Evolutionary conservation across 2,797 vertebrate species (phyloP), one percentile per base, ranked within the genome.

Genomic region (Eulemur albifrons): DNA sequence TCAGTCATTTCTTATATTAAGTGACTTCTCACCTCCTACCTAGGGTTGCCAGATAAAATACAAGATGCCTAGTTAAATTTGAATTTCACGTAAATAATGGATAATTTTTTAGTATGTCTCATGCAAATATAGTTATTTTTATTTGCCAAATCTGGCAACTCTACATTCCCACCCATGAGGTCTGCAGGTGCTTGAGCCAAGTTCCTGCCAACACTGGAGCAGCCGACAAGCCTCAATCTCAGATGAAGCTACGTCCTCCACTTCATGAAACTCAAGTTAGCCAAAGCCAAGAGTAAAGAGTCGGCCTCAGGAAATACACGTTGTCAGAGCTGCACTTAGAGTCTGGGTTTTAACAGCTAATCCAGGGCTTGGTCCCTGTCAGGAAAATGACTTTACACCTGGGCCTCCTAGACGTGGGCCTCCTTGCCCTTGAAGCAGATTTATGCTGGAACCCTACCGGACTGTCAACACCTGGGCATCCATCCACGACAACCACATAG

Each of bases 71-170:
- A 57, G 17, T 70, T 57, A 86, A 67, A 81, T 76, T 76, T 81
- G 12, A 94, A 69, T 87, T 84, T 92, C 81, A 85, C n/a, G 82
- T 88, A 75, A 95, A 81, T 43, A 82, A 77, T 69, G 9, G 8
- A 7, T 59, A 75, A 54, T 38, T 72, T 82, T 91, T 90, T 35
- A 77, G 52, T 52, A n/a, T 18, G 11, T n/a, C 45, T 90, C 57
- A 40, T 75, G 45, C 61, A 52, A 81, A 87, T 61, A 89, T 7
- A 59, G 30, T 85, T 57, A 61, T 82, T 94, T 94, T 70, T 85
- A 89, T 70, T 94, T 94, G 63, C 38, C 75, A 88, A 88, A 54
- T 70, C 69, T 92, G 35, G 20, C 84, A 92, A 65, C 43, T 40
- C 23, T 45, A 8, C 54, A 73, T 32, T 52, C 63, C 57, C 65